Conservation (phyloP, 2,113 vertebrate genomes). For the Indicator maculatus region DNA sequence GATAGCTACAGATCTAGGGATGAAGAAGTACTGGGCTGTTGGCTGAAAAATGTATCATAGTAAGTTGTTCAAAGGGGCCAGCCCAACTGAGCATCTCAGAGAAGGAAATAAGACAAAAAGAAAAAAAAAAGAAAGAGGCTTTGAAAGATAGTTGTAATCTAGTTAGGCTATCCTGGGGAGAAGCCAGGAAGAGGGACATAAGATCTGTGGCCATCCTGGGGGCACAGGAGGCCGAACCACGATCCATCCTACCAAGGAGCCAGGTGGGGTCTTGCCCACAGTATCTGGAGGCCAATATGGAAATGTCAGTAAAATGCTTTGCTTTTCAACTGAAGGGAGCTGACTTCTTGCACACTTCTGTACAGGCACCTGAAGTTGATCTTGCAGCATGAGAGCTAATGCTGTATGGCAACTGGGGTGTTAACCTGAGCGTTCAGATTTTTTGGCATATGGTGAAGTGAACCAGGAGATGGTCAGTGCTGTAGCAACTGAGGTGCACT, state of each 20-base stretch:
- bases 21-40: background rate
- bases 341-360: background rate
- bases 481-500: background rate
- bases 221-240: fast-evolving
- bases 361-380: background rate
- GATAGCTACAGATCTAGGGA: background rate
- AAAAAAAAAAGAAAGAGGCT: background rate
- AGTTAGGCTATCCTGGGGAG: background rate
- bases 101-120: background rate
- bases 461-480: background rate
- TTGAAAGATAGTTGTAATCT: background rate
- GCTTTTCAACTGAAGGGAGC: background rate
- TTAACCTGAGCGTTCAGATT: background rate
- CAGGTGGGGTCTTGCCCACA: background rate
- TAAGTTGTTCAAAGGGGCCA: background rate
- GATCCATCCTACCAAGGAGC: background rate
- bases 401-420: background rate
- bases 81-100: background rate
- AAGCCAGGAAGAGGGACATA: background rate
- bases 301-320: background rate
- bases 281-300: background rate
- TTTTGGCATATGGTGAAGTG: background rate
- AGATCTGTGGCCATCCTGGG: background rate
- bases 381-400: background rate
- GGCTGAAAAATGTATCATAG: background rate